A percentile compares a stretch with the other conserved stretches of the same genome.
phyloP scores from a whole-genome alignment of 2,797 vertebrate genomes.

The Erpetoichthys calabaricus region DNA sequence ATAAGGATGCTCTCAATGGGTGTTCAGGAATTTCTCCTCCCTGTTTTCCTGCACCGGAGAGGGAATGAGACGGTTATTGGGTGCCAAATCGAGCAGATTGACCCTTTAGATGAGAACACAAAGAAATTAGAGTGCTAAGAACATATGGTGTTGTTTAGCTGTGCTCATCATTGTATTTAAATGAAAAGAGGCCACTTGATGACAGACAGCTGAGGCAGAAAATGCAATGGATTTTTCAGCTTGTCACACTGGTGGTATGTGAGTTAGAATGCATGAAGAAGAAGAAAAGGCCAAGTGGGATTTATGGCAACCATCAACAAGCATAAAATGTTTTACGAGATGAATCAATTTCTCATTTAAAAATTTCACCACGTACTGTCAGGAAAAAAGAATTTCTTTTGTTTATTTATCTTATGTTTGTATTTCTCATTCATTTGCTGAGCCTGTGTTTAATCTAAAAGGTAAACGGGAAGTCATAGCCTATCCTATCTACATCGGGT shows the following conservation, averaged over 20 bases:
- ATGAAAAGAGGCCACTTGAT: constrained; percentile 30
- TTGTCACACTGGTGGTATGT: constrained; percentile 21
- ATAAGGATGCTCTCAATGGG: constrained; percentile 12
- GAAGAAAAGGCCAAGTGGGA: constrained; percentile 26
- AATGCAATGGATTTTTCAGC: constrained; percentile 28
- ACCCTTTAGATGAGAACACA: constrained; percentile 20
- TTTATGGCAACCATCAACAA: not conserved
- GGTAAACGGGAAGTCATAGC: no score
- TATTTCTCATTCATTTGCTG: no score
- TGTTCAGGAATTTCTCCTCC: constrained; percentile 1
- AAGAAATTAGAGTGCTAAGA: constrained; percentile 14
- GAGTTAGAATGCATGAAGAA: constrained; percentile 30
- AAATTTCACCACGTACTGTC: no score
- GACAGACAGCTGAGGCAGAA: constrained; percentile 29
- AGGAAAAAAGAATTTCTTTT: no score
- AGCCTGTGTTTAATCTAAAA: no score
- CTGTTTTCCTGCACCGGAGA: not conserved
- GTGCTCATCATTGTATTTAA: constrained; percentile 23
- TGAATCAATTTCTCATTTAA: no score
- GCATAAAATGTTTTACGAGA: no score
- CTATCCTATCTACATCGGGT: no score
- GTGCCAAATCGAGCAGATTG: constrained; percentile 21
- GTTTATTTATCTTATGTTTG: no score
- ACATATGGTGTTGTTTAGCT: constrained; percentile 33
- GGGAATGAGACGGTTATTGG: constrained; percentile 14